Evolutionary conservation across 92 coral and sea anemone species (phyloP), one percentile per base, ranked within the genome.

Genomic region (Palythoa grandis): DNA sequence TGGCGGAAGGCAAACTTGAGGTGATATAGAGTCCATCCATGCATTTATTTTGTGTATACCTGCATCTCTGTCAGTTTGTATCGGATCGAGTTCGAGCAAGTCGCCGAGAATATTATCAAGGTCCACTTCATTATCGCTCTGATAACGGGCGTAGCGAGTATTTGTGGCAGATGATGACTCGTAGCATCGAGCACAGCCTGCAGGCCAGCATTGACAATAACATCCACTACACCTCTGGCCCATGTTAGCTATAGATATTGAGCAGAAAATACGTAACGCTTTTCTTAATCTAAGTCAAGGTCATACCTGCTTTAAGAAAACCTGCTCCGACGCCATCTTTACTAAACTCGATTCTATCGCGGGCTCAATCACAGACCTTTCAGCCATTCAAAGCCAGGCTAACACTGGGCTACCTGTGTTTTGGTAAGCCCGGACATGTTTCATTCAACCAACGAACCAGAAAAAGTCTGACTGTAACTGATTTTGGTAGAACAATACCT

Each of bases 61-160:
- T 25, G 67, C 39, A 67, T 92, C 93, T 61, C 87, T 91, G 74
- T 97, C 99, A 60, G 82, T 91, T 77, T 90, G 93, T 14, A 95
- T 88, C 0, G 99, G 99, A 75, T 97, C 99, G 11, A 97, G 89
- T 84, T 97, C 98, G 2, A 97, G 87, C 37, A 93, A 85, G 19
- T 93, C 97, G 65, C 99, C 99, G 22, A 97, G 88, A 48, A 95
- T 85, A 83, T 89, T 90, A 4, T 93, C 97, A 83, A 90, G 86
- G 84, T 91, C 97, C 13, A 97, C 93, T 68, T 95, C 99, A 23
- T 96, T 96, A 29, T 95, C 98, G 61, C 94, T 93, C 58, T 90
- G 90, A 79, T 97, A 97, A 19, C 98, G 92, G 52, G 99, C 95
- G 73, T 97, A 97, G 40, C 95, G 90, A 16, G 99, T 96, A 23